Evolutionary conservation across 1,140 invertebrate species (phyloP), one percentile per base, ranked within the genome.

Genomic region (Papilio helenus): DNA sequence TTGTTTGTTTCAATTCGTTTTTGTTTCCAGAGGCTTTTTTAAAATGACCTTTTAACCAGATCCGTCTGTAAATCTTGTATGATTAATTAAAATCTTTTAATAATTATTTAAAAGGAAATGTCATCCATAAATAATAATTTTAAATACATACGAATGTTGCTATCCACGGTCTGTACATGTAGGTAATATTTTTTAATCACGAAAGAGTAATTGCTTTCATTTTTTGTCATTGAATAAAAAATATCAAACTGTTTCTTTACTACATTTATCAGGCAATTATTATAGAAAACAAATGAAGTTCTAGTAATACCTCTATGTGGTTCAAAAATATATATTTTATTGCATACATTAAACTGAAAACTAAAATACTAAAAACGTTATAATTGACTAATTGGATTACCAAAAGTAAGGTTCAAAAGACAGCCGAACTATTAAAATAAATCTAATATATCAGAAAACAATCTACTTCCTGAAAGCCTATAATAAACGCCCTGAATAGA

Each of bases 401-500:
- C 7, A 23, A 61, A 12, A 61, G 1, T 61, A 26, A 16, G 16
- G 26, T 68, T 68, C 61, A 68, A 29, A 74, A 29, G 4, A 20
- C 3, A 23, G 46, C 20, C 12, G n/a, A 72, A 49, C 72, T 55
- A 34, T 18, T 77, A 39, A 77, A 77, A 77, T 73, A 73, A 46
- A 46, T 20, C 39, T 7, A 46, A 73, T 39, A 73, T 73, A 73
- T 74, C 72, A 18, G 42, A 26, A n/a, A 74, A 49, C 34, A 39
- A 26, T 58, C 51, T 34, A 65, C 76, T 77, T 77, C 76, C 76
- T 58, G 76, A 44, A 51, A 51, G 34, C 34, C 58, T 61, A 77
- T 77, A 77, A 77, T 61, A 77, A 58, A 77, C 42, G 55, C 76
- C 34, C 26, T 58, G 55, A 61, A 65, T 65, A 44, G 34, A 23